A percentile compares a stretch with the other conserved stretches of the same genome.
Evolutionary conservation across 1,140 invertebrate genomes (phyloP).

Genomic region (Brachionus asplanchnoidis): DNA sequence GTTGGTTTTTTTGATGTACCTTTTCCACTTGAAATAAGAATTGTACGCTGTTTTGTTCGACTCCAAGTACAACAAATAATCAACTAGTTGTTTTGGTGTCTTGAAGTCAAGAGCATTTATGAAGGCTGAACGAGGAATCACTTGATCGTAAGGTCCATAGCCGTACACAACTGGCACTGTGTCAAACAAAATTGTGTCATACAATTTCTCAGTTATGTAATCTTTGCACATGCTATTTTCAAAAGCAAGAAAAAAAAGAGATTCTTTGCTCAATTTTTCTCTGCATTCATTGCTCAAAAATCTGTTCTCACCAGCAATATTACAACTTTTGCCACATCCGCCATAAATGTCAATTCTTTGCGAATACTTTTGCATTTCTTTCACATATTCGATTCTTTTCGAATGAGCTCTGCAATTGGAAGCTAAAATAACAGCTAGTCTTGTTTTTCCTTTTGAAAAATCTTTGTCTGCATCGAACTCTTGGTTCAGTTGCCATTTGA

Average conservation of each 20-base stretch:
- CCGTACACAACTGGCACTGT: background rate
- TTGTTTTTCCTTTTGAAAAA: background rate
- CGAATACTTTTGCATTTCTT: slow-evolving; percentile 11
- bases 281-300: background rate
- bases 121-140: slow-evolving; percentile 30
- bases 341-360: slow-evolving; percentile 45
- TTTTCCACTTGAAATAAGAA: slow-evolving; percentile 42
- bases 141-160: background rate
- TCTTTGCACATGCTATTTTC: slow-evolving; percentile 53
- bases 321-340: slow-evolving; percentile 42
- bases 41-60: slow-evolving; percentile 28
- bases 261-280: background rate
- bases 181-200: slow-evolving; percentile 9
- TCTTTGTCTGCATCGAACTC: background rate
- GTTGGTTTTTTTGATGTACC: background rate
- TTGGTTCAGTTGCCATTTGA: slow-evolving; percentile 4
- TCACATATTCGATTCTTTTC: slow-evolving; percentile 20
- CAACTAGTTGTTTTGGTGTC: slow-evolving; percentile 3
- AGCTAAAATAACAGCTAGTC: background rate
- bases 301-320: background rate
- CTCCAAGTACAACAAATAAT: slow-evolving; percentile 25
- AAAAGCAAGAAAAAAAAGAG: slow-evolving; percentile 45
- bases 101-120: slow-evolving; percentile 40
- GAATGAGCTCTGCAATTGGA: background rate
- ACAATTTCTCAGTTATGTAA: slow-evolving; percentile 55